phyloP scores from a whole-genome alignment of 1,140 invertebrate genomes.

The Protaetia brevitarsis region DNA sequence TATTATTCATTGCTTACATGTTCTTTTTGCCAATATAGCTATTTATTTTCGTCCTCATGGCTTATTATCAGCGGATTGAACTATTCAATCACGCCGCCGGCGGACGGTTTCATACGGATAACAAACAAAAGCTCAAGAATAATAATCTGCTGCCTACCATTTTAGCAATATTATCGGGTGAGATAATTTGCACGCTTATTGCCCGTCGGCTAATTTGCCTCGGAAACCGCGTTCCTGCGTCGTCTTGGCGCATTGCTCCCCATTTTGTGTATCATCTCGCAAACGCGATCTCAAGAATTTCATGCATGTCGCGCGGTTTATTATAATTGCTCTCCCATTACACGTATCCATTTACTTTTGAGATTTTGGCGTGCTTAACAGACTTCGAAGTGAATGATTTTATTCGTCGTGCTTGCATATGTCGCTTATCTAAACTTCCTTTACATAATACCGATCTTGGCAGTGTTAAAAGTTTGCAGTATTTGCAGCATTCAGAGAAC shows the following conservation, averaged over 20 bases:
- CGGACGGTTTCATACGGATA: background rate
- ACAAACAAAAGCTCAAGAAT: background rate
- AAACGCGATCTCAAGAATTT: background rate
- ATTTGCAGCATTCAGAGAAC: background rate
- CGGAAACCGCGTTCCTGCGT: background rate
- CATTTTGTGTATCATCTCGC: background rate
- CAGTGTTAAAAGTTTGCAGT: too few relatives aligned
- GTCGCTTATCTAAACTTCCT: background rate
- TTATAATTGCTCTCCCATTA: slow-evolving; percentile 6
- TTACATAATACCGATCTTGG: background rate
- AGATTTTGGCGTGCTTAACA: slow-evolving; percentile 7
- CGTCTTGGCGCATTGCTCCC: background rate
- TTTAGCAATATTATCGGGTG: slow-evolving; percentile 1
- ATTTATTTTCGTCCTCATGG: background rate
- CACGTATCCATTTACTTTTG: slow-evolving; percentile 14
- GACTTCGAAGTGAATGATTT: slow-evolving; percentile 8
- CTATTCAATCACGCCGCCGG: background rate
- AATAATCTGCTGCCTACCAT: slow-evolving; percentile 13
- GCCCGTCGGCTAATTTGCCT: slow-evolving; percentile 7
- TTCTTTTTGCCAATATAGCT: slow-evolving; percentile 9
- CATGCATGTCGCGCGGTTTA: background rate
- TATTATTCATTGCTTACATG: background rate
- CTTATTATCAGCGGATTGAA: background rate
- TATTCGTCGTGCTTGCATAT: slow-evolving; percentile 5
- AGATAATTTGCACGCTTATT: slow-evolving; percentile 18